Base-by-base conservation (phyloP, 2,888 invertebrate species). In the Cataglyphis rosenhaueri region DNA sequence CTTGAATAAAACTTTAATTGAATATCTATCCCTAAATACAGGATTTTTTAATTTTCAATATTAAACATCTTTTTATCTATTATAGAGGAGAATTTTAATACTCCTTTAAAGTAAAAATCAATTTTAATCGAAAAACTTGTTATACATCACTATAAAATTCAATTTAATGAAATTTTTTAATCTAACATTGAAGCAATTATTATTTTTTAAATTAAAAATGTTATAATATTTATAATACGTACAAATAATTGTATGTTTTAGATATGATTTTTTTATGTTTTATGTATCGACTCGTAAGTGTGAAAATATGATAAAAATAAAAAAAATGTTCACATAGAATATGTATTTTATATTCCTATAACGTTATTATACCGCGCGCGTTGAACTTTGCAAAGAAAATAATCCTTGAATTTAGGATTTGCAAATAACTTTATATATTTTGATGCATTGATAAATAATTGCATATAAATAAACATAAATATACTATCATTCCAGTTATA, bases 381-480 rank as follows among this genome's bases (percentile, higher is more conserved):
- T 12, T 29, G 48, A 25, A 21, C 52, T 62, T 48, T 48, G 21
- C 71, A 21, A 52, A n/a, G 18, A 52, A 81, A 61, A 81, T 81
- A 62, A 73, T 73, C n/a, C 21, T 65, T 57, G 32, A 64, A 65
- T 59, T 75, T n/a, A 21, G 12, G 41, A 44, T 35, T n/a, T 55
- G 32, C 55, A 3, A 15, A n/a, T 59, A 78, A 38, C n/a, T 29
- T 78, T 68, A 59, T 55, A 70, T 55, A 15, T 32, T 70, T 21
- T 18, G 10, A 41, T 44, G 44, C 32, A 29, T 44, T 18, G 21
- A 1, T 71, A 71, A 59, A 79, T 71, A 21, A 29, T 25, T 57
- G 32, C n/a, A 71, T 15, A 70, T 68, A 78, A 55, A 66, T 78
- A 68, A 71, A 78, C n/a, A 71, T 9, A n/a, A 57, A 57, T 38